Percentiles rank a stretch among this genome's conserved stretches.
These are phyloP conservation scores for Drosophila burlai DNA, from an alignment of 1,140 invertebrate genomes.

Conservation along the genomic window DNA sequence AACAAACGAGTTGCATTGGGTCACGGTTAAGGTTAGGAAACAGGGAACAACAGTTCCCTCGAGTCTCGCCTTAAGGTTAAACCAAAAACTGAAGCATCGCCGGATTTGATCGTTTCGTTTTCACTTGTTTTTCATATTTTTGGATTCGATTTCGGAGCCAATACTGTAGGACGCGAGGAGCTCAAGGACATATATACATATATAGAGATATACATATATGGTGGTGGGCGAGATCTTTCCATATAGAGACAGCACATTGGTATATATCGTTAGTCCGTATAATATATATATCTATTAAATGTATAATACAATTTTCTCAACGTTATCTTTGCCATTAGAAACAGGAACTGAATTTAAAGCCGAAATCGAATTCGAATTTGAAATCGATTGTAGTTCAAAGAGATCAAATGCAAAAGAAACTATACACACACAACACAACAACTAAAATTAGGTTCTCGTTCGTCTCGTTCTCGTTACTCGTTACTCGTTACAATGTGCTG, in stretches of 20 bases:
- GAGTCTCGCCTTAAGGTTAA: background rate
- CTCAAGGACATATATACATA: background rate
- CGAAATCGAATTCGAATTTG: constrained; percentile 12
- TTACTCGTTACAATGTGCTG: constrained; percentile 31
- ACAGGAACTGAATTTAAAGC: constrained; percentile 47
- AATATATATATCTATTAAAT: constrained; percentile 30
- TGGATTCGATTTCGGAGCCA: constrained; percentile 42
- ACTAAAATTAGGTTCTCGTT: constrained; percentile 27
- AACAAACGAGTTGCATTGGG: too few species aligned
- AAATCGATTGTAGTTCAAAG: constrained; percentile 33
- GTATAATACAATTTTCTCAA: constrained; percentile 53
- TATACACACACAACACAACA: constrained; percentile 23
- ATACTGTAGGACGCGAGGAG: constrained; percentile 34
- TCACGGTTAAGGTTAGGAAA: background rate
- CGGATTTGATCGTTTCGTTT: constrained; percentile 10
- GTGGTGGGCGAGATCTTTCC: constrained; percentile 30
- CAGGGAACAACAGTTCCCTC: too few species aligned
- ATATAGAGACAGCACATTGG: constrained; percentile 36
- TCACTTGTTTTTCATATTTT: constrained; percentile 12
- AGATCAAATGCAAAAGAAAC: constrained; percentile 47
- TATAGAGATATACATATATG: constrained; percentile 1
- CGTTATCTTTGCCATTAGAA: constrained; percentile 32
- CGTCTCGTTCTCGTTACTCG: constrained; percentile 1
- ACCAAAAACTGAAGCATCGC: background rate
- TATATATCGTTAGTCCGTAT: constrained; percentile 5